These are phyloP conservation scores for Corbicula japonica DNA, from an alignment of 2,888 invertebrate species.

Conservation along the genomic window DNA sequence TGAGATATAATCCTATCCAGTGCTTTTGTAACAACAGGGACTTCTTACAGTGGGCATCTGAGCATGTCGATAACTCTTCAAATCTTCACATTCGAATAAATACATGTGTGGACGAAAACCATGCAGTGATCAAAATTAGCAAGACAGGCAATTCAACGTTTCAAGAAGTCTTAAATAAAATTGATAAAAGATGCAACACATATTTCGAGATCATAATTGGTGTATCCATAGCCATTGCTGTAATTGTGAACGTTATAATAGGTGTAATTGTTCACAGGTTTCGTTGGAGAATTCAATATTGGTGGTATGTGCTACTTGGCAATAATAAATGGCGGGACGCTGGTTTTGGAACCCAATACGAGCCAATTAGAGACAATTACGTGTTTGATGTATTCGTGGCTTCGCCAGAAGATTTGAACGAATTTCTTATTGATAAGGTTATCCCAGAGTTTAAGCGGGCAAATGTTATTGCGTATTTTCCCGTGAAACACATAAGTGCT, in stretches of 20 bases:
- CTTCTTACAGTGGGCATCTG: conserved; percentile 35
- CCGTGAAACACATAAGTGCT: neutral
- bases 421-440: conserved; percentile 16
- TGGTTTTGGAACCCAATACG: neutral
- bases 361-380: neutral
- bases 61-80: neutral
- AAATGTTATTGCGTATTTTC: neutral
- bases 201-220: conserved; percentile 20
- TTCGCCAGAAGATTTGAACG: neutral
- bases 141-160: neutral
- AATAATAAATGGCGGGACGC: neutral
- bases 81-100: neutral
- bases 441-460: neutral
- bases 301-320: conserved; percentile 36
- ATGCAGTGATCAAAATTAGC: neutral
- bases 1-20: conserved; percentile 14
- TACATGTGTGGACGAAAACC: conserved; percentile 25
- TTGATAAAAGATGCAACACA: conserved; percentile 40
- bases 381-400: conserved; percentile 16
- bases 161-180: neutral
- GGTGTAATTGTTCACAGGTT: conserved; percentile 27
- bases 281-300: conserved; percentile 49
- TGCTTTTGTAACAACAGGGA: conserved; percentile 42
- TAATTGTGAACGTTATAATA: conserved; percentile 35
- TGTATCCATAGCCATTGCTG: neutral